These are phyloP conservation scores for Gymnoscopelus braueri DNA, from an alignment of 2,797 vertebrate genomes.

Conservation along the genomic window DNA sequence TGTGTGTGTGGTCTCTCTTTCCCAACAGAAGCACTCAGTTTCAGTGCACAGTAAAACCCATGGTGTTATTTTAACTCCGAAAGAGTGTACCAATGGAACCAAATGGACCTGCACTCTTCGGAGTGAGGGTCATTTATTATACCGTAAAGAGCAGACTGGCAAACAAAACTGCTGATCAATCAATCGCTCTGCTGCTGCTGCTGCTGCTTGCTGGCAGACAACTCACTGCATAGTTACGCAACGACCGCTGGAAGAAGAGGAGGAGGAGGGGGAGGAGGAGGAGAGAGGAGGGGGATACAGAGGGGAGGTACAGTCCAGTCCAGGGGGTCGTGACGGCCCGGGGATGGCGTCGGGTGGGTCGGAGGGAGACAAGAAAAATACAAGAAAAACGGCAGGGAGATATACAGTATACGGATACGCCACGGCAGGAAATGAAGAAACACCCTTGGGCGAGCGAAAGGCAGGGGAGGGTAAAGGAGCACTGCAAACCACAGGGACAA, in stretches of 20 bases:
- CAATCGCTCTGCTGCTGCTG: constrained; percentile 9
- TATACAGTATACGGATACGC: no score
- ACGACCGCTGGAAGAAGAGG: constrained; percentile 43
- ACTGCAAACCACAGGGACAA: constrained; percentile 38
- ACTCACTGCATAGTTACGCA: constrained; percentile 68
- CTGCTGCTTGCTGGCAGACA: constrained; percentile 27
- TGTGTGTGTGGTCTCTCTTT: constrained; percentile 27
- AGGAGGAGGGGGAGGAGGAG: neutral
- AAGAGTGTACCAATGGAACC: no score
- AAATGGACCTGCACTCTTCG: no score
- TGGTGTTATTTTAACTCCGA: no score
- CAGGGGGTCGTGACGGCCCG: neutral
- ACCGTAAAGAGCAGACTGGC: constrained; percentile 64
- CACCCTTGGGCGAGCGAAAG: neutral
- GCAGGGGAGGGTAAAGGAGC: neutral
- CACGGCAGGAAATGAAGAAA: neutral
- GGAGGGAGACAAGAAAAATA: no score
- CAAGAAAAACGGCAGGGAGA: no score
- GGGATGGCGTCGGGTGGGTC: no score
- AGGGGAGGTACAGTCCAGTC: neutral
- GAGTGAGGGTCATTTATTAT: constrained; percentile 53
- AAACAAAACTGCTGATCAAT: constrained; percentile 73
- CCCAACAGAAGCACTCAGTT: constrained; percentile 53
- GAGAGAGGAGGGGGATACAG: neutral
- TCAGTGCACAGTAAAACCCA: constrained; percentile 23